Evolutionary conservation across 2,797 vertebrate genomes (phyloP).

Genomic region (Hoplostethus mediterraneus): DNA sequence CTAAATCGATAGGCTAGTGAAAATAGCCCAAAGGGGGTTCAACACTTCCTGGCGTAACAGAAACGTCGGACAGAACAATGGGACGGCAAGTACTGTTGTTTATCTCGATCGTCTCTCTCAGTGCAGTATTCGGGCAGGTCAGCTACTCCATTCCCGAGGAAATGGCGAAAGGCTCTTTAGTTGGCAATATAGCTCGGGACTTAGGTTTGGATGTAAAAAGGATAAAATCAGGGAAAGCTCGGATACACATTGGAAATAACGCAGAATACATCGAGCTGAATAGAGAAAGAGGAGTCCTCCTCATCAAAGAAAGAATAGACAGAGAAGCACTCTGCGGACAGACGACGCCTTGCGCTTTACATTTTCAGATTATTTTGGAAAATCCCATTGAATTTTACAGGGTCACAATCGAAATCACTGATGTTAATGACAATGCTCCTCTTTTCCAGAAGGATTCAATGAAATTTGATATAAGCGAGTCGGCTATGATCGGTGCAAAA

Average conservation of each 20-base stretch:
- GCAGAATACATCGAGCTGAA: slow-evolving; percentile 85
- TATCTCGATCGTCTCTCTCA: slow-evolving; percentile 48
- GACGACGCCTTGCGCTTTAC: slow-evolving; percentile 82
- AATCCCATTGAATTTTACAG: slow-evolving; percentile 86
- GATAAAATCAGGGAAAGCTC: slow-evolving; percentile 80
- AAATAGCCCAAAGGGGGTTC: too few relatives aligned
- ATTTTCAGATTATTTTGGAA: slow-evolving; percentile 88
- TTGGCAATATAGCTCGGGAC: slow-evolving; percentile 70
- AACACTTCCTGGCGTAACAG: not conserved
- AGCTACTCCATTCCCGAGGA: slow-evolving; percentile 90
- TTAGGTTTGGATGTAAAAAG: slow-evolving; percentile 67
- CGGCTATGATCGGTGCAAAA: slow-evolving; percentile 44
- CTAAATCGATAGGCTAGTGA: too few relatives aligned
- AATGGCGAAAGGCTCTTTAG: slow-evolving; percentile 78
- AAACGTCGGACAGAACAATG: slow-evolving; percentile 71
- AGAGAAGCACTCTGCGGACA: slow-evolving; percentile 87
- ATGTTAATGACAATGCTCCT: slow-evolving; percentile 80
- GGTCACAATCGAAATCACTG: slow-evolving; percentile 76
- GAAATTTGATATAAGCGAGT: slow-evolving; percentile 75
- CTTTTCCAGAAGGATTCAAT: slow-evolving; percentile 61
- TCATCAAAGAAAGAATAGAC: slow-evolving; percentile 88
- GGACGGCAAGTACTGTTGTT: slow-evolving; percentile 81
- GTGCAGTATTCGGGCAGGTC: slow-evolving; percentile 75
- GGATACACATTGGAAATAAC: slow-evolving; percentile 73
- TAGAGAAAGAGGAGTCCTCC: slow-evolving; percentile 82